Base-by-base conservation (phyloP, 2,113 vertebrate genomes). In the Micronisus gabar region DNA sequence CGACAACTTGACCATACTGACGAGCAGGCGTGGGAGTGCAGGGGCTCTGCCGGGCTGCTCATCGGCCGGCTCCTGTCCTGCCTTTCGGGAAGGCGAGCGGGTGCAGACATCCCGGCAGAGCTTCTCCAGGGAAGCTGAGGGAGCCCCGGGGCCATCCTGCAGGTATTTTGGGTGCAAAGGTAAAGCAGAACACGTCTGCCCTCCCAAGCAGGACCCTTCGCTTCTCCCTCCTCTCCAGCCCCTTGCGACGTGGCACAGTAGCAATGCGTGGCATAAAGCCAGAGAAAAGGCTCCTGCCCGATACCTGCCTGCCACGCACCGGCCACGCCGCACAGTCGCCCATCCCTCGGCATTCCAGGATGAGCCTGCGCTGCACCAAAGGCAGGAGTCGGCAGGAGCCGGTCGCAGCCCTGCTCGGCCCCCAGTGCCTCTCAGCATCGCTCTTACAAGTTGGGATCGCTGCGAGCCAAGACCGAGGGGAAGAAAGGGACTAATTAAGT, bases 1-100 rank as follows among this genome's bases (percentile, higher is more conserved):
- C 0, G 0, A 38, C 15, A 59, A n/a, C 16, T 21, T 41, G 40
- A 15, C 16, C 7, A 0, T 15, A 41, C 4, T 1, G 5, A 45
- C 0, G 1, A 29, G 62, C 27, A 41, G 50, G 40, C 10, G 3
- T 7, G 36, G 0, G 5, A 70, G 71, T 8, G 4, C 72, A 23
- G 45, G 40, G n/a, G 7, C n/a, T 10, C 53, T 21, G 38, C 55
- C 3, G 1, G 34, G 21, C 82, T 18, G 34, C 40, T 38, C 47
- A 6, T 20, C 19, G 0, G 19, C 48, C 11, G 19, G n/a, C 53
- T 43, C 73, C 62, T 59, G 30, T 43, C 20, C 32, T 15, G 58
- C 15, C 43, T 21, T 30, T 36, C 2, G 3, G 65, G 45, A 70
- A 45, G 55, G 65, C 7, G 5, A 52, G 84, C 1, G 21, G 84